Evolutionary conservation across 2,113 vertebrate species (phyloP), one percentile per base, ranked within the genome.

Genomic region (Notarius lentiginosus): DNA sequence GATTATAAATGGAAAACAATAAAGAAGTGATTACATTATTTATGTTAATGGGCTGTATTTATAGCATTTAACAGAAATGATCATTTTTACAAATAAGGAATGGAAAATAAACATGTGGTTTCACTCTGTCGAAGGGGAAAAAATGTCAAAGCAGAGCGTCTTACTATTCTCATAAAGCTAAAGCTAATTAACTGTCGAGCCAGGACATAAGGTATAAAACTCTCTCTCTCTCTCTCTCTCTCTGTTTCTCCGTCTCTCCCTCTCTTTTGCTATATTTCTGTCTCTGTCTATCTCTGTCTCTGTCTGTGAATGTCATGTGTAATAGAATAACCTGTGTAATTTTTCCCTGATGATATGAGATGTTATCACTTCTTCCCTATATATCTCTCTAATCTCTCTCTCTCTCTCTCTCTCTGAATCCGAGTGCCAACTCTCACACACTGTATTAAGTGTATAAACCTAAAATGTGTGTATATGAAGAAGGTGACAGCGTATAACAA

Each of bases 291-390:
- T 81, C 1, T 75, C 58, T 82, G 22, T 60, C 27, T 66, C 56
- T 56, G 55, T 47, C 68, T 92, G 72, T 86, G 49, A 30, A 22
- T 73, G 83, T 84, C 83, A 84, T 58, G 18, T 73, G 91, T 84
- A 84, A 84, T 65, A 73, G 53, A 84, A 84, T 72, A 73, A 72
- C 66, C 66, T 73, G 66, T 73, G 83, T 84, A 58, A 72, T 60
- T 84, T 84, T 84, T 73, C 66, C 66, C 83, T 84, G 83, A 84
- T 84, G 83, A 58, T 84, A 72, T 2, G 17, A 84, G 68, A 84
- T 84, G 30, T 84, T 84, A 84, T 55, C 58, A 77, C 30, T 73
- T 70, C 82, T 81, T 70, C 47, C 60, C 17, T 63, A 77, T 90
- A 34, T 85, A 68, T 87, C 82, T 12, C 27, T 27, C 15, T 53